phyloP scores from a whole-genome alignment of 1,140 invertebrate genomes.

The Lysiphlebus fabarum region DNA sequence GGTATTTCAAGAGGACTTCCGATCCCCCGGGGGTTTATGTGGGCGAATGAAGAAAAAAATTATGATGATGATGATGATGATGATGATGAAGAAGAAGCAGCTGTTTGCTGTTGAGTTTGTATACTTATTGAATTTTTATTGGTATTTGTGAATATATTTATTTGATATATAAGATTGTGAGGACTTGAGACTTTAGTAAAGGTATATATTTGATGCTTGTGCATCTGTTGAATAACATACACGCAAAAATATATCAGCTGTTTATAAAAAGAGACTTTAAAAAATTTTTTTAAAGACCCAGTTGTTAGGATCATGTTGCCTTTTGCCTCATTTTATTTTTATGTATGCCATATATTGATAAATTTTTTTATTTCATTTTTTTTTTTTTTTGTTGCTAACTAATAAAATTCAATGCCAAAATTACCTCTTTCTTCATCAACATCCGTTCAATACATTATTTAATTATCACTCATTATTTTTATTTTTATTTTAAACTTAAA shows the following conservation, averaged over 20 bases:
- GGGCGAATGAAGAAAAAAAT: conserved; percentile 7
- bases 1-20: conserved; percentile 8
- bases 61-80: background rate
- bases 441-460: too few species aligned
- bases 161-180: background rate
- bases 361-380: conserved; percentile 16
- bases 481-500: too few species aligned
- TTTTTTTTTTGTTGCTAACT: conserved; percentile 5
- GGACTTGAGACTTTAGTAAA: conserved; percentile 8
- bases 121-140: background rate
- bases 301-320: too few species aligned
- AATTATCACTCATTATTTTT: too few species aligned
- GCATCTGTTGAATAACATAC: conserved; percentile 40
- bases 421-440: too few species aligned
- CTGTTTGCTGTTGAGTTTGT: conserved; percentile 15
- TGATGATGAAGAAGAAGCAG: conserved; percentile 13
- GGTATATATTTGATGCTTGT: conserved; percentile 27
- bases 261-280: conserved; percentile 19
- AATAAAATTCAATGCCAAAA: background rate
- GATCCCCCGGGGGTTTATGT: background rate
- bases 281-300: too few species aligned
- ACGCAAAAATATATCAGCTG: conserved; percentile 46
- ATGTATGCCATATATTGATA: background rate
- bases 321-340: too few species aligned
- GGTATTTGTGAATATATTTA: background rate